phyloP scores from a whole-genome alignment of 2,888 invertebrate genomes.

The Serripes groenlandicus region DNA sequence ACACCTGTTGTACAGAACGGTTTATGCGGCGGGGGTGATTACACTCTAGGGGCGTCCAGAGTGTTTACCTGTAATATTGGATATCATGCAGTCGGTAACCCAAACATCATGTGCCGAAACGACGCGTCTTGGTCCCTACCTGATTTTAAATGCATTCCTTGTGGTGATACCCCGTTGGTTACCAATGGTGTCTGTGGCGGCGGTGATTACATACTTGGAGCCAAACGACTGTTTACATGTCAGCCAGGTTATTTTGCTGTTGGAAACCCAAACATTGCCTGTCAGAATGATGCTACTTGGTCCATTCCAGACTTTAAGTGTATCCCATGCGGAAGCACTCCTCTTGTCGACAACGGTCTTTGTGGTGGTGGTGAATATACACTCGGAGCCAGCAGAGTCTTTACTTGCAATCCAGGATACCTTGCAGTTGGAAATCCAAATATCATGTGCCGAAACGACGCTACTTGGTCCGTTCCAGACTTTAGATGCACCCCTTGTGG shows the following conservation, averaged over 20 bases:
- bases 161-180: conserved; percentile 29
- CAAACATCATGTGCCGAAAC: conserved; percentile 28
- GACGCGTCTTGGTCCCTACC: background rate
- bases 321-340: conserved; percentile 36
- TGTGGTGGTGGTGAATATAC: conserved; percentile 44
- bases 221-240: conserved; percentile 24
- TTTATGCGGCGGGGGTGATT: conserved; percentile 18
- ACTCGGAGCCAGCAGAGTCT: conserved; percentile 18
- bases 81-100: conserved; percentile 39
- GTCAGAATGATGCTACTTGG: conserved; percentile 42
- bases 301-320: conserved; percentile 31
- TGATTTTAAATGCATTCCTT: conserved; percentile 41
- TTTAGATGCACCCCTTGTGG: conserved; percentile 47
- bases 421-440: conserved; percentile 33
- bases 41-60: conserved; percentile 19
- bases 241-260: conserved; percentile 38
- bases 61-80: conserved; percentile 34
- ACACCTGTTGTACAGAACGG: conserved; percentile 25
- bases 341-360: conserved; percentile 19
- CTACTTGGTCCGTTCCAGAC: conserved; percentile 25
- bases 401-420: conserved; percentile 43
- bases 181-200: conserved; percentile 29
- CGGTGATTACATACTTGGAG: conserved; percentile 28
- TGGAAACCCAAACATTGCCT: conserved; percentile 34
- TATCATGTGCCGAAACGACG: conserved; percentile 36